A percentile compares a stretch with the other conserved stretches of the same genome.
Conservation (phyloP, 2,113 vertebrate species). For the Edolisoma coerulescens region DNA sequence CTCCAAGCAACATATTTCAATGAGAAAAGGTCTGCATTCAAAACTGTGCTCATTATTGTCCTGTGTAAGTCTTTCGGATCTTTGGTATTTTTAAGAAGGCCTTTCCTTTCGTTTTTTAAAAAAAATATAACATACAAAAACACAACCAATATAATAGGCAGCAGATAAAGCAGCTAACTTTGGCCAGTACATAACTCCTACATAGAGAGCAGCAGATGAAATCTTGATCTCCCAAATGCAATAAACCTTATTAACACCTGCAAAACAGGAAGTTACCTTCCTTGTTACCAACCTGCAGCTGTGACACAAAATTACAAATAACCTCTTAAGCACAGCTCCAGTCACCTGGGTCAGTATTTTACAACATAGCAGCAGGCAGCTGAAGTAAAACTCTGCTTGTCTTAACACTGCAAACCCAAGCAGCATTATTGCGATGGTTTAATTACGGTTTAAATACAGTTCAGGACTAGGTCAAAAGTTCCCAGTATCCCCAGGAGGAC, state of each 20-base stretch:
- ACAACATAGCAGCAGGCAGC: conserved; percentile 1
- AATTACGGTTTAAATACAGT: neutral
- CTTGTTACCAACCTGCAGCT: neutral
- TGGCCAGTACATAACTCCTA: neutral
- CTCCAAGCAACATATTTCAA: neutral
- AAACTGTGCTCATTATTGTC: neutral
- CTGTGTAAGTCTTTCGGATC: neutral
- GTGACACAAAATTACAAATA: neutral
- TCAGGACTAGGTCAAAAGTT: neutral
- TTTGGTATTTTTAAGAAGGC: neutral
- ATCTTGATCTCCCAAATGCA: neutral
- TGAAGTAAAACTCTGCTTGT: neutral
- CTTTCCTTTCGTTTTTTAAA: neutral
- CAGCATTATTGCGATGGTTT: neutral
- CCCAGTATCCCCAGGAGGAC: neutral
- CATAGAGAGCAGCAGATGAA: neutral
- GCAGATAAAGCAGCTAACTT: neutral
- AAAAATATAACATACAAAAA: neutral
- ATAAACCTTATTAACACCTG: conserved; percentile 19
- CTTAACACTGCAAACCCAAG: neutral
- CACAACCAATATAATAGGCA: neutral
- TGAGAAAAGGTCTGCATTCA: neutral
- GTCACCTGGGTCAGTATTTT: neutral
- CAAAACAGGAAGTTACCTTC: neutral
- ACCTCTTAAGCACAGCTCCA: neutral